phyloP scores from a whole-genome alignment of 2,113 vertebrate species.

The Speoplatyrhinus poulsoni region DNA sequence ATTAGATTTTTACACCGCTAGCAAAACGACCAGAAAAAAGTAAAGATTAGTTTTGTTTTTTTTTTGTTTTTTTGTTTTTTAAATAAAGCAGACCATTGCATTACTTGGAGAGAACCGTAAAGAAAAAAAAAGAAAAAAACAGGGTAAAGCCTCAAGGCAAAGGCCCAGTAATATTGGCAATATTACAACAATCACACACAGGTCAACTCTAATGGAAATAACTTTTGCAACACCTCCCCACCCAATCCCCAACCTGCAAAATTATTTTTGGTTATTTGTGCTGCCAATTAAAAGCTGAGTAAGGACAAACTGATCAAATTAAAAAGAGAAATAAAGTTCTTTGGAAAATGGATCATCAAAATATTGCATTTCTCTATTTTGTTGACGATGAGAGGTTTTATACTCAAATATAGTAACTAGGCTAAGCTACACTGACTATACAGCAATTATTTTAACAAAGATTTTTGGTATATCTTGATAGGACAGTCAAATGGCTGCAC shows the following conservation, averaged over 20 bases:
- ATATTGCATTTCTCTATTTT: slow-evolving; percentile 83
- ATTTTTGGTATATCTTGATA: slow-evolving; percentile 85
- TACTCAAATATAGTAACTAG: slow-evolving; percentile 80
- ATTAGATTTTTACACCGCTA: slow-evolving; percentile 79
- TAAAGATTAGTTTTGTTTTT: slow-evolving; percentile 6
- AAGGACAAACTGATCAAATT: slow-evolving; percentile 54
- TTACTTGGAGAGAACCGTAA: slow-evolving; percentile 25
- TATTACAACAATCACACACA: slow-evolving; percentile 5
- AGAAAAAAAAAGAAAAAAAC: slow-evolving; percentile 28
- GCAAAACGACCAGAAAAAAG: slow-evolving; percentile 53
- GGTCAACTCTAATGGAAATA: slow-evolving; percentile 36
- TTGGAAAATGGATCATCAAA: slow-evolving; percentile 80
- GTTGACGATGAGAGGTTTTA: slow-evolving; percentile 74
- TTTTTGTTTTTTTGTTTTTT: too few relatives aligned
- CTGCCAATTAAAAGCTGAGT: slow-evolving; percentile 69
- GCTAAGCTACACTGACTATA: slow-evolving; percentile 79
- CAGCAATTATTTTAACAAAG: slow-evolving; percentile 79
- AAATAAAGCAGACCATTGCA: slow-evolving; percentile 17
- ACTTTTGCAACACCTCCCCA: slow-evolving; percentile 18
- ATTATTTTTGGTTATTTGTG: slow-evolving; percentile 70
- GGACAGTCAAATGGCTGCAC: slow-evolving; percentile 68
- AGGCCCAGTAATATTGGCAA: slow-evolving; percentile 35
- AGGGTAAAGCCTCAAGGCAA: slow-evolving; percentile 30
- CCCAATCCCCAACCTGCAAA: slow-evolving; percentile 25
- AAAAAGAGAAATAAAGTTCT: slow-evolving; percentile 65